Percentiles rank a stretch among this genome's conserved stretches.
Conservation (phyloP, 1,140 invertebrate species). For the Lerema accius region DNA sequence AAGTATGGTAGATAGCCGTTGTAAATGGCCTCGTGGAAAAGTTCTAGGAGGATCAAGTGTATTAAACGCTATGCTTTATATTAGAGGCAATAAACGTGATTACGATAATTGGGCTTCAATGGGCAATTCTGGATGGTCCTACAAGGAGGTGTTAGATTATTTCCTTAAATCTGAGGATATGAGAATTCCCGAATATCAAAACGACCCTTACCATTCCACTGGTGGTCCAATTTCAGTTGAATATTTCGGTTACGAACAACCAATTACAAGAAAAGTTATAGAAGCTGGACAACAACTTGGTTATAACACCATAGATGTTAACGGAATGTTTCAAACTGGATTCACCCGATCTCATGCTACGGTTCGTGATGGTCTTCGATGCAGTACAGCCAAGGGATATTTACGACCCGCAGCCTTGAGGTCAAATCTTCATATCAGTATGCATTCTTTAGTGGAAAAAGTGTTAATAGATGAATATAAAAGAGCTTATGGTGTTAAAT, state of each 20-base stretch:
- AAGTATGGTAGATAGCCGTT: conserved; percentile 84
- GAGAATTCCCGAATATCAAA: conserved; percentile 83
- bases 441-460: conserved; percentile 86
- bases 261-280: conserved; percentile 86
- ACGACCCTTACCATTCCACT: conserved; percentile 87
- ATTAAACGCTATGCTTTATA: conserved; percentile 95
- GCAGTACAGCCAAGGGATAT: conserved; percentile 92
- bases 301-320: conserved; percentile 88
- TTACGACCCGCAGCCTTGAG: conserved; percentile 87
- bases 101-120: conserved; percentile 91
- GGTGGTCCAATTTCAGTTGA: conserved; percentile 88
- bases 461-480: conserved; percentile 84
- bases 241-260: conserved; percentile 85
- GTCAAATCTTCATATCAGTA: conserved; percentile 88
- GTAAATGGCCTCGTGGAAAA: conserved; percentile 90
- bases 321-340: conserved; percentile 89
- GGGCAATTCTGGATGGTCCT: conserved; percentile 89
- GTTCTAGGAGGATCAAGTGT: conserved; percentile 92
- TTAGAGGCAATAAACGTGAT: conserved; percentile 92
- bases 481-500: conserved; percentile 85
- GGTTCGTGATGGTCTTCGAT: conserved; percentile 90
- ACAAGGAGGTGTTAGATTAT: conserved; percentile 91
- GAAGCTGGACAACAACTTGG: conserved; percentile 88
- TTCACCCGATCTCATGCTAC: conserved; percentile 90
- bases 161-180: conserved; percentile 90